Evolutionary conservation across 1,140 invertebrate species (phyloP).

Genomic region (Dufourea novaeangliae): DNA sequence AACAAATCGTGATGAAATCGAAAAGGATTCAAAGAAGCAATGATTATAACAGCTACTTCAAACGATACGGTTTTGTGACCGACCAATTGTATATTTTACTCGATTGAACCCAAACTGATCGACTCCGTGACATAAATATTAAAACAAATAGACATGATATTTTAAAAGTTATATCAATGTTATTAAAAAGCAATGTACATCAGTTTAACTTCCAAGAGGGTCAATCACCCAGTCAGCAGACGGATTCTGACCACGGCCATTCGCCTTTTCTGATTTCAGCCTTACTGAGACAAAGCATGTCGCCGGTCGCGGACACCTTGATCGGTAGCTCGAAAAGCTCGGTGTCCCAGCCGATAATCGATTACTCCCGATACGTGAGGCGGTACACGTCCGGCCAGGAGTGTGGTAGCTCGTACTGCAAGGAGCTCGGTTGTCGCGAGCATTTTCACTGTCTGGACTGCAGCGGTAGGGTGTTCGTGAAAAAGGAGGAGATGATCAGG

Average conservation of each 20-base stretch:
- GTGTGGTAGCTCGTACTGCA: conserved; percentile 87
- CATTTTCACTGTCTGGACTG: conserved; percentile 99
- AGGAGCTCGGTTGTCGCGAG: conserved; percentile 86
- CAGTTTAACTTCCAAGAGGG: too few species aligned
- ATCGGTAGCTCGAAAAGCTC: conserved; percentile 74
- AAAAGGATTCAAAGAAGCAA: too few species aligned
- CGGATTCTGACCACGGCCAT: not conserved
- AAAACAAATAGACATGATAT: too few species aligned
- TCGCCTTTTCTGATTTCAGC: conserved; percentile 72
- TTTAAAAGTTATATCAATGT: too few species aligned
- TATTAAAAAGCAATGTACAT: too few species aligned
- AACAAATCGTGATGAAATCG: too few species aligned
- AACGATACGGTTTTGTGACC: too few species aligned
- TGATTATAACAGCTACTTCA: too few species aligned
- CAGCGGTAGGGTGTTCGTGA: conserved; percentile 93
- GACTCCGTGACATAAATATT: too few species aligned
- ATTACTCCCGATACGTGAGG: conserved; percentile 88
- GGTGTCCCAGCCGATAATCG: conserved; percentile 80
- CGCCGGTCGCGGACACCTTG: conserved; percentile 76
- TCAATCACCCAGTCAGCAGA: too few species aligned
- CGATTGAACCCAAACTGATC: too few species aligned
- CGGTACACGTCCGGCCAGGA: conserved; percentile 86
- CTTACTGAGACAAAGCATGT: conserved; percentile 80
- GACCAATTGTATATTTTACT: too few species aligned
- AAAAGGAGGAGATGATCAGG: conserved; percentile 99